Evolutionary conservation across 2,888 invertebrate genomes (phyloP).

Genomic region (Buathra laborator): DNA sequence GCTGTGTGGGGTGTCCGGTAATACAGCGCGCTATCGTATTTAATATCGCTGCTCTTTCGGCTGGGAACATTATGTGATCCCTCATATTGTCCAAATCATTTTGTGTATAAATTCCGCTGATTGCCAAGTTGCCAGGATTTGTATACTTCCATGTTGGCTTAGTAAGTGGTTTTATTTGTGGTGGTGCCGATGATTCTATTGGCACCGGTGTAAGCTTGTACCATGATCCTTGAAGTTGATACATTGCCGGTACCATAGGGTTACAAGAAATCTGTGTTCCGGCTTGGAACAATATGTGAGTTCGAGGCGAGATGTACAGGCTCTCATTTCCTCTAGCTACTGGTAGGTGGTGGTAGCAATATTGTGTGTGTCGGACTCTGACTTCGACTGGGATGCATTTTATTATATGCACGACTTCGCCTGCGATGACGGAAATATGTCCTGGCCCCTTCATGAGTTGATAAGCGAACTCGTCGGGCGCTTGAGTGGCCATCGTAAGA

Average conservation of each 20-base stretch:
- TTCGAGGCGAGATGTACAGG: conserved; percentile 68
- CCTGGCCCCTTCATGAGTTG: conserved; percentile 73
- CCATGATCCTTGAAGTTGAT: conserved; percentile 61
- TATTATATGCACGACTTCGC: conserved; percentile 72
- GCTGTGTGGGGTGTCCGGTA: conserved; percentile 8
- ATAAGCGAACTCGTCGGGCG: conserved; percentile 74
- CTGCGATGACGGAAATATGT: conserved; percentile 71
- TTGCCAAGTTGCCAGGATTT: conserved; percentile 37
- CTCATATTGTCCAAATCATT: conserved; percentile 16
- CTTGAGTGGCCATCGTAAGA: conserved; percentile 67
- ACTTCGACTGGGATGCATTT: conserved; percentile 16
- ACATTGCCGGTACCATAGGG: conserved; percentile 57
- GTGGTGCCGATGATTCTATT: too few relatives aligned
- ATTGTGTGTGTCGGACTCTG: conserved; percentile 51
- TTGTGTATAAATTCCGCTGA: conserved; percentile 55
- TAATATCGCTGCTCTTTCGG: conserved; percentile 26
- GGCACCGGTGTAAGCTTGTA: conserved; percentile 33
- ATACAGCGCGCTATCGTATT: conserved; percentile 13
- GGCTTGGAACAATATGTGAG: conserved; percentile 67
- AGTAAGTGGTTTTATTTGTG: too few relatives aligned
- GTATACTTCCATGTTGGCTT: conserved; percentile 26
- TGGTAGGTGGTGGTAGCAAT: conserved; percentile 57
- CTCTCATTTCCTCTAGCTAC: conserved; percentile 66
- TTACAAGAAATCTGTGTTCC: conserved; percentile 57
- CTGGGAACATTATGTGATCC: conserved; percentile 35